Base-by-base conservation (phyloP, 2,113 vertebrate species). In the Pachycephala philippinensis region DNA sequence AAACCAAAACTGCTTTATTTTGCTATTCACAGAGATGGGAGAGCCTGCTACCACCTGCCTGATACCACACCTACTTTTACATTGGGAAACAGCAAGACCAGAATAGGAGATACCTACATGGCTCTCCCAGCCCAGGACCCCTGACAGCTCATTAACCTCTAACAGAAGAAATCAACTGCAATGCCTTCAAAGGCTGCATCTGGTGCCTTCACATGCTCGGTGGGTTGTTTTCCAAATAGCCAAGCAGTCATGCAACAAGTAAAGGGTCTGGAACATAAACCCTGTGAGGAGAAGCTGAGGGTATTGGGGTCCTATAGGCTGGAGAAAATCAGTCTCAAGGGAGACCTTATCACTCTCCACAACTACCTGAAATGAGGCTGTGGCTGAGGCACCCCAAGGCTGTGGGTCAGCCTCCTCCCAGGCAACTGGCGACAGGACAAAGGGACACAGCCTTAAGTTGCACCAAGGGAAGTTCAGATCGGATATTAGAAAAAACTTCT, bases 141-240 rank as follows among this genome's bases (percentile, higher is more conserved):
- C n/a, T 24, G 33, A 54, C 16, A 78, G 30, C 17, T 75, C 42
- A 20, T 45, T 33, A 63, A 42, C 6, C 10, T 68, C 60, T 26
- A 60, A 35, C 3, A 78, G 33, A 74, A 31, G 21, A n/a, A 74
- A 71, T 15, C 6, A 49, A 82, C 23, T 30, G 21, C 18, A 44
- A 60, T 4, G 19, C 30, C 15, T 71, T 70, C 21, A 37, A 0
- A 63, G 60, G 13, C 30, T 17, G 17, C 22, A 45, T 54, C 82
- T 61, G 19, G n/a, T 59, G 35, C 30, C 50, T 66, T 31, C 49
- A 76, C 13, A 2, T 3, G n/a, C 12, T 33, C n/a, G 2, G 5
- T 19, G 5, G 4, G 1, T 0, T 9, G 14, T 8, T 33, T 40
- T 23, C 17, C 19, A 63, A 57, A 42, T 0, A 89, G n/a, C 7